These are phyloP conservation scores for Alouatta caraya DNA, from an alignment of 2,797 vertebrate species.

Conservation along the genomic window DNA sequence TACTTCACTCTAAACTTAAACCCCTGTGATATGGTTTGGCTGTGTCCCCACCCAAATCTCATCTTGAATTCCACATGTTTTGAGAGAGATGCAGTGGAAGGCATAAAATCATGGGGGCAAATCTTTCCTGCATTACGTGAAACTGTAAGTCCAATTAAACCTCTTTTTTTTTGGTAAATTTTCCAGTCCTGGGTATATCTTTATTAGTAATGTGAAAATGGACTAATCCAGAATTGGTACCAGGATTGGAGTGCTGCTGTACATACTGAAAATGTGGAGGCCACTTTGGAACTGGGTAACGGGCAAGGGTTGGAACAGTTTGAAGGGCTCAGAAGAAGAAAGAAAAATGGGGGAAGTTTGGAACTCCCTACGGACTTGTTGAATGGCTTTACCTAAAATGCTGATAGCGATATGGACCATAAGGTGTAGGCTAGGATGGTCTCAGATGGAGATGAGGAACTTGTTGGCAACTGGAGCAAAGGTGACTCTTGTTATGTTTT, in stretches of 20 bases:
- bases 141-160: neutral
- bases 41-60: no score
- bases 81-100: neutral
- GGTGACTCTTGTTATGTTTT: no score
- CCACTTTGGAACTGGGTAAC: neutral
- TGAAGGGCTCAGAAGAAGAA: neutral
- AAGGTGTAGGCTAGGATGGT: no score
- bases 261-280: neutral
- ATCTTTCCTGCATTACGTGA: neutral
- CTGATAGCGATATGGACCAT: no score
- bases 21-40: neutral
- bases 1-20: neutral
- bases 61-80: neutral
- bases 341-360: neutral
- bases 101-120: neutral
- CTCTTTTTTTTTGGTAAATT: no score
- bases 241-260: neutral
- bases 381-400: no score
- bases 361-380: neutral
- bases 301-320: neutral
- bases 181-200: neutral
- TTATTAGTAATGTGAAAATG: neutral
- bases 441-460: no score
- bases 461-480: no score
- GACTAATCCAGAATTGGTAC: neutral